phyloP scores from a whole-genome alignment of 2,113 vertebrate species.

The Lophotis ruficrista region DNA sequence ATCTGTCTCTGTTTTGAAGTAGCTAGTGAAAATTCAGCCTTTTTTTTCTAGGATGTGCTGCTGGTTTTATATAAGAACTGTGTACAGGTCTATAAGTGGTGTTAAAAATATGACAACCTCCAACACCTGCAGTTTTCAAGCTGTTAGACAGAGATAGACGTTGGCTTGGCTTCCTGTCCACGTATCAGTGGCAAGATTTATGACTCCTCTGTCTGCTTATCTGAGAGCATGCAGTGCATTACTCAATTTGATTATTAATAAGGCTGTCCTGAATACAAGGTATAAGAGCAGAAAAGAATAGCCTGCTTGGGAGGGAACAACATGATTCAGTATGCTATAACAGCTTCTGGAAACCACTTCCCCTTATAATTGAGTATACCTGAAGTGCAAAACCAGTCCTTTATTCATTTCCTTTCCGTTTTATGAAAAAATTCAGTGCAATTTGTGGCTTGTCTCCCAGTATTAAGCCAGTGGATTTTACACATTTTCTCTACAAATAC shows the following conservation, averaged over 20 bases:
- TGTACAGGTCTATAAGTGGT: neutral
- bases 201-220: constrained; percentile 10
- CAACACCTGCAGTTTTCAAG: constrained; percentile 9
- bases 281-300: neutral
- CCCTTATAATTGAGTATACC: neutral
- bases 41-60: neutral
- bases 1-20: neutral
- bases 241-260: constrained; percentile 39
- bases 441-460: neutral
- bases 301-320: neutral
- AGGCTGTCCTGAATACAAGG: neutral
- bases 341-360: neutral
- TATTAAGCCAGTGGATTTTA: neutral
- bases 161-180: neutral
- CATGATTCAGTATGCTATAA: neutral
- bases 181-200: constrained; percentile 18
- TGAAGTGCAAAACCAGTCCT: neutral
- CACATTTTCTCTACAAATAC: neutral
- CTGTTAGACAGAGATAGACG: constrained; percentile 35
- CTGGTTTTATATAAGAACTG: neutral
- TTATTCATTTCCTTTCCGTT: neutral
- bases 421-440: neutral
- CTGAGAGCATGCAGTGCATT: neutral
- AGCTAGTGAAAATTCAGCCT: neutral
- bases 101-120: neutral